A percentile compares a stretch with the other conserved stretches of the same genome.
These are phyloP conservation scores for Lethenteron reissneri DNA, from an alignment of 2,113 vertebrate genomes.

Conservation along the genomic window DNA sequence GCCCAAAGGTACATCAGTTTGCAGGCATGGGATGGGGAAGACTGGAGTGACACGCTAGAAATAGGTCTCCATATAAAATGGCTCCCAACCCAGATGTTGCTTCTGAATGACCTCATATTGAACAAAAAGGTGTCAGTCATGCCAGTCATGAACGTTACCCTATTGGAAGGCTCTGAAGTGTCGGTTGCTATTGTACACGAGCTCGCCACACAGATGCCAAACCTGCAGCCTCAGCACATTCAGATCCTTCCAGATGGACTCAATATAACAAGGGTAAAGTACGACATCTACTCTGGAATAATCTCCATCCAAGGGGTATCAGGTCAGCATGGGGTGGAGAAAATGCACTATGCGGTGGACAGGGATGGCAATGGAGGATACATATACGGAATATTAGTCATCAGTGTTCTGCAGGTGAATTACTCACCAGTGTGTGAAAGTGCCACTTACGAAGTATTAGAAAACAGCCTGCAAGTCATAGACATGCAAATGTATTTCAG, in stretches of 20 bases:
- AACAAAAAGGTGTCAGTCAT: background rate
- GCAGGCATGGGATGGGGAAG: conserved; percentile 1
- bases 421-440: background rate
- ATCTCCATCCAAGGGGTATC: background rate
- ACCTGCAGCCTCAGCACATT: conserved; percentile 4
- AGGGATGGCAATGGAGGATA: background rate
- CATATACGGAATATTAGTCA: background rate
- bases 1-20: background rate
- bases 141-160: background rate
- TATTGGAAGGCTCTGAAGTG: background rate
- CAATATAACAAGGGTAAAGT: conserved; percentile 1
- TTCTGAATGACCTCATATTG: background rate
- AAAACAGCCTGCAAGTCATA: background rate
- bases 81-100: background rate
- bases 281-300: background rate
- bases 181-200: background rate
- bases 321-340: background rate
- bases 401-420: background rate
- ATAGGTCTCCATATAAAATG: background rate
- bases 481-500: background rate
- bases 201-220: background rate
- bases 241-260: conserved; percentile 1
- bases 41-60: conserved; percentile 4
- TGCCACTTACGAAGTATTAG: background rate
- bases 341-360: background rate